Conservation (phyloP, 2,888 invertebrate species). For the Vannuccia rotundouncinata region DNA sequence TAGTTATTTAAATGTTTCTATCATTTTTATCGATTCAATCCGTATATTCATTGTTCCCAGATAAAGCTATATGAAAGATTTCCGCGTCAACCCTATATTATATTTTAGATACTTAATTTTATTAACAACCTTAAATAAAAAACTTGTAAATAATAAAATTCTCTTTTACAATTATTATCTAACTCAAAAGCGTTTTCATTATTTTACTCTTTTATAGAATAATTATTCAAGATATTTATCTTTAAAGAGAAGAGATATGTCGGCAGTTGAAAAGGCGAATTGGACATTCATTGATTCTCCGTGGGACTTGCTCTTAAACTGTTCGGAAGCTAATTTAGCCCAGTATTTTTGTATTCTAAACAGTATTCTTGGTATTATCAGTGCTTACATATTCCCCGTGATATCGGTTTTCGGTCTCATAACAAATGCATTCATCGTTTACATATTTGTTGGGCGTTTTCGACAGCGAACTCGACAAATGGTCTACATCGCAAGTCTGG, state of each 20-base stretch:
- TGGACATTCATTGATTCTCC: conserved; percentile 28
- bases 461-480: neutral
- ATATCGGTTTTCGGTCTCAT: conserved; percentile 1
- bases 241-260: neutral
- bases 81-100: no score
- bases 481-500: neutral
- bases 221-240: no score
- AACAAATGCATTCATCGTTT: conserved; percentile 4
- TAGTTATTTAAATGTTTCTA: no score
- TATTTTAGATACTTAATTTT: no score
- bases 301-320: conserved; percentile 1
- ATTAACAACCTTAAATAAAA: no score
- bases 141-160: no score
- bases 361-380: conserved; percentile 12
- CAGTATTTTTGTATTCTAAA: neutral
- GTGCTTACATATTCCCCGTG: conserved; percentile 4
- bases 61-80: no score
- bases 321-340: neutral
- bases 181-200: no score
- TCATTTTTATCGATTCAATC: no score
- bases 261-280: neutral
- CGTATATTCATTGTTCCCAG: no score
- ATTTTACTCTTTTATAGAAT: no score
- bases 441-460: neutral
- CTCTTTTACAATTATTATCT: no score